Evolutionary conservation across 2,888 invertebrate species (phyloP).

Genomic region (Drosophila prolongata): DNA sequence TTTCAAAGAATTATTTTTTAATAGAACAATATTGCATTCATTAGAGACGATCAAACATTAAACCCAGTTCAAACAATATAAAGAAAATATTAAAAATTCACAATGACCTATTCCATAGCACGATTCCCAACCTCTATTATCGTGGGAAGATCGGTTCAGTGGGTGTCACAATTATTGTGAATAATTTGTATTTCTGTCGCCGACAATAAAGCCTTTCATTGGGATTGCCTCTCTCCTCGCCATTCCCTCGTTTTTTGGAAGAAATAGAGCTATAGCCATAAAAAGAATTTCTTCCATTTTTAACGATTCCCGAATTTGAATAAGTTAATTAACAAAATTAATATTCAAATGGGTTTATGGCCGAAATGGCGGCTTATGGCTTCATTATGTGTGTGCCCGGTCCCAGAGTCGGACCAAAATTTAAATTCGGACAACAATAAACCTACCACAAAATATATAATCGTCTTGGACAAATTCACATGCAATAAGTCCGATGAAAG

Average conservation of each 20-base stretch:
- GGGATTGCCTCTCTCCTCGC: background rate
- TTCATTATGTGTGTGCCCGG: conserved; percentile 65
- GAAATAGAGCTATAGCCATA: conserved; percentile 45
- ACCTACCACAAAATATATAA: conserved; percentile 54
- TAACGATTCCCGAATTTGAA: conserved; percentile 71
- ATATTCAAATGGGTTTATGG: conserved; percentile 76
- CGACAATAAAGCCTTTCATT: conserved; percentile 54
- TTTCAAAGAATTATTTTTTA: background rate
- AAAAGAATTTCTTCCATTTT: conserved; percentile 64
- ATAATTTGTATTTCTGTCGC: conserved; percentile 53
- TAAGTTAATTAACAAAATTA: conserved; percentile 77
- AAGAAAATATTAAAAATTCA: conserved; percentile 4
- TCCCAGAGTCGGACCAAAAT: conserved; percentile 40
- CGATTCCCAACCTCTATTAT: conserved; percentile 14
- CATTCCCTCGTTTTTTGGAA: background rate
- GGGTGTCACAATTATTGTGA: conserved; percentile 44
- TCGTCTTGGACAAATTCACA: conserved; percentile 65
- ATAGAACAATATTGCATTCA: background rate
- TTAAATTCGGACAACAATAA: conserved; percentile 62
- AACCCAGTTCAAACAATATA: background rate
- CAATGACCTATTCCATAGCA: conserved; percentile 1
- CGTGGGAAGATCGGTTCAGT: conserved; percentile 40
- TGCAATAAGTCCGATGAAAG: conserved; percentile 52
- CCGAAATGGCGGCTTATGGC: conserved; percentile 73
- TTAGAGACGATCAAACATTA: background rate